Evolutionary conservation across 2,797 vertebrate species (phyloP).

Genomic region (Phoebastria nigripes): DNA sequence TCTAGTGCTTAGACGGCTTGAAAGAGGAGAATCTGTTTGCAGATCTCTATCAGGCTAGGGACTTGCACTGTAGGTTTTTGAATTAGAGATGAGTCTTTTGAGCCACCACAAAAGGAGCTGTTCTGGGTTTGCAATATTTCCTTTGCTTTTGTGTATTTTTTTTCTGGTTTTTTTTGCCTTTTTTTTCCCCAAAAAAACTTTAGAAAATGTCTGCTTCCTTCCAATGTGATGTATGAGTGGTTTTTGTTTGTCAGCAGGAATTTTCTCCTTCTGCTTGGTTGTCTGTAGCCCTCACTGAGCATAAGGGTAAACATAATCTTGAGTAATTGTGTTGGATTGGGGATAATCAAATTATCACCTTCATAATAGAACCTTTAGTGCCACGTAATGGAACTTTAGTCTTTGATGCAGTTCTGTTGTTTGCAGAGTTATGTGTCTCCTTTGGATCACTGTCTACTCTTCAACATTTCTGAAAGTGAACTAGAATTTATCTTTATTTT

Average conservation of each 20-base stretch:
- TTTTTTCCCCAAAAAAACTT: fast-evolving
- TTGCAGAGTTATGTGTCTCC: neutral
- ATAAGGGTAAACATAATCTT: neutral
- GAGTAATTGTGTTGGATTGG: neutral
- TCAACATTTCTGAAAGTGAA: neutral
- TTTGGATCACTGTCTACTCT: neutral
- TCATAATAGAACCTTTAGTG: neutral
- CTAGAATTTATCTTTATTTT: neutral
- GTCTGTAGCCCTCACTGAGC: neutral
- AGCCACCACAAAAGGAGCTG: neutral
- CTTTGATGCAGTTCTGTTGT: neutral
- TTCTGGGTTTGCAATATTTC: neutral
- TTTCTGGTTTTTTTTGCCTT: neutral
- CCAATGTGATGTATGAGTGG: fast-evolving
- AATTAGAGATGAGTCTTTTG: neutral
- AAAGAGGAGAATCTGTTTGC: neutral
- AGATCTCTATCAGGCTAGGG: neutral
- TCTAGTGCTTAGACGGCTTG: neutral
- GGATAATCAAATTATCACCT: neutral
- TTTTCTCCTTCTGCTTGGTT: neutral
- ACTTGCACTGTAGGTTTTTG: neutral
- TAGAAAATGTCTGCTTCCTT: neutral
- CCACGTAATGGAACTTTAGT: neutral
- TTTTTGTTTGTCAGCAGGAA: neutral
- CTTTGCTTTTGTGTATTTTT: neutral